phyloP scores from a whole-genome alignment of 2,888 invertebrate species.

The Pristionchus maxplancki region DNA sequence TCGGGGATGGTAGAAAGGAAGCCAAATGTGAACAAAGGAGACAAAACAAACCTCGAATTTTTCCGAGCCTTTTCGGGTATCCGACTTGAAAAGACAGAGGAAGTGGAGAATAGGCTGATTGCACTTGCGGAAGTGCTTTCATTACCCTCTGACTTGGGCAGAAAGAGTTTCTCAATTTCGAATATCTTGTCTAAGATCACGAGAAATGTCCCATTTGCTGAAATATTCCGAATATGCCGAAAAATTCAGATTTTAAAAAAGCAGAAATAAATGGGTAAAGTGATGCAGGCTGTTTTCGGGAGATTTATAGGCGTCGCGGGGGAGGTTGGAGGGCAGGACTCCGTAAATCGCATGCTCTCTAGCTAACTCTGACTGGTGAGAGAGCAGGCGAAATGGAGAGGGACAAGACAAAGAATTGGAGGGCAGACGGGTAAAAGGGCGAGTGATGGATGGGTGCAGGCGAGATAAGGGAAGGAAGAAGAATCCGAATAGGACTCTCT shows the following conservation, averaged over 20 bases:
- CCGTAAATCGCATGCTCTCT: neutral
- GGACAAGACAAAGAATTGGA: neutral
- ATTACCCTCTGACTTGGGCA: no score
- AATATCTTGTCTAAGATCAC: no score
- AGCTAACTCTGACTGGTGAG: neutral
- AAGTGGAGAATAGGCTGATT: neutral
- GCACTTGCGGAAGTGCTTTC: conserved; percentile 30
- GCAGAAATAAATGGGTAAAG: neutral
- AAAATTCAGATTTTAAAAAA: neutral
- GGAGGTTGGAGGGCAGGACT: neutral
- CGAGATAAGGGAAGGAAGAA: neutral
- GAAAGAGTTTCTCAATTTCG: neutral
- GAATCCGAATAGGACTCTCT: neutral
- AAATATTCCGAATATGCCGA: no score
- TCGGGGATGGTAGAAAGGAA: no score
- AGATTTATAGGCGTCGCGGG: neutral
- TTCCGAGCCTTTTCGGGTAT: no score
- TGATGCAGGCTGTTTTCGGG: neutral
- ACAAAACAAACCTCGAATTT: no score
- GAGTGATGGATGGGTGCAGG: neutral
- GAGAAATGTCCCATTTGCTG: no score
- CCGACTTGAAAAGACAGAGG: no score
- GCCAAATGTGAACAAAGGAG: no score
- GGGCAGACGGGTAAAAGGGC: neutral
- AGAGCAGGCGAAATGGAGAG: neutral